Percentiles rank a stretch among this genome's conserved stretches.
Conservation (phyloP, 2,113 vertebrate genomes). For the Alligator sinensis region DNA sequence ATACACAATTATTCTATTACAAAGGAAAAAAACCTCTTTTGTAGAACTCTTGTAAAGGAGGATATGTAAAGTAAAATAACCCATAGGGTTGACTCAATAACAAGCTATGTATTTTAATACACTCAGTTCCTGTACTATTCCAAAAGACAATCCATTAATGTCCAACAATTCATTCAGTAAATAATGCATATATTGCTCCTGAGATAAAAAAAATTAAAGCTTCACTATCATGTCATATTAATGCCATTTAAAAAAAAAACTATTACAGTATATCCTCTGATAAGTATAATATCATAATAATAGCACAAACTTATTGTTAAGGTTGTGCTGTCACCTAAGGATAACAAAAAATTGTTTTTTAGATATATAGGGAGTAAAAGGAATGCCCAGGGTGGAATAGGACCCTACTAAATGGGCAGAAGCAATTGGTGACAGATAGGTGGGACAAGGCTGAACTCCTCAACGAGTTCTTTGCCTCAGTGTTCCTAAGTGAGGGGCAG, state of each 20-base stretch:
- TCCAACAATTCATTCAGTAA: neutral
- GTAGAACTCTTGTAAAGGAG: conserved; percentile 8
- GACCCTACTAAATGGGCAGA: no score
- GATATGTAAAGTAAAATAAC: conserved; percentile 15
- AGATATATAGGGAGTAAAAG: no score
- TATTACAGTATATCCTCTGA: neutral
- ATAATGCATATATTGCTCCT: neutral
- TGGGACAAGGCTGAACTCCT: no score
- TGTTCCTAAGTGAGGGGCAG: no score
- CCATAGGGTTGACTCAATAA: conserved; percentile 20
- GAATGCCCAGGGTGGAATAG: no score
- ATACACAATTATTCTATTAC: neutral
- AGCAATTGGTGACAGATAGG: no score
- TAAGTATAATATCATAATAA: neutral
- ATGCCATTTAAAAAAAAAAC: neutral
- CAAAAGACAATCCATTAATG: neutral
- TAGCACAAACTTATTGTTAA: neutral
- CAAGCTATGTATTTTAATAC: neutral
- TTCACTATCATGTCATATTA: neutral
- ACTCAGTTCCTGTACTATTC: neutral
- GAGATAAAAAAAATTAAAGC: neutral
- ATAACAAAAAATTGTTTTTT: no score
- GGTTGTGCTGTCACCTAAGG: neutral
- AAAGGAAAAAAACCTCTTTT: neutral
- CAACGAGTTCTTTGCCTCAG: no score